These are phyloP conservation scores for Drosophila pruinosa DNA, from an alignment of 1,140 invertebrate species.

Conservation along the genomic window DNA sequence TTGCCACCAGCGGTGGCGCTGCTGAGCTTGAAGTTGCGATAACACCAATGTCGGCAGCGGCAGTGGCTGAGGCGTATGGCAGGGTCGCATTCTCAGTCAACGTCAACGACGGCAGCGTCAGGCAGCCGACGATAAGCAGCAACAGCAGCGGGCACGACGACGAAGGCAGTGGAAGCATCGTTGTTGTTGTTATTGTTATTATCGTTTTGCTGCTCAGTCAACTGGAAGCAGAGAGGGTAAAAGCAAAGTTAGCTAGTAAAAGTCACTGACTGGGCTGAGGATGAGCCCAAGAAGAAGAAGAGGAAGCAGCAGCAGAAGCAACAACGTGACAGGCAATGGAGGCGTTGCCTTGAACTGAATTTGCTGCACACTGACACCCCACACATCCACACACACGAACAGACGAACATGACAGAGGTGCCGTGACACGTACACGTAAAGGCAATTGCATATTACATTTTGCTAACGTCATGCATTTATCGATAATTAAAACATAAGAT, in stretches of 20 bases:
- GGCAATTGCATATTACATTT: slow-evolving; percentile 25
- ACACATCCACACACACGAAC: slow-evolving; percentile 2
- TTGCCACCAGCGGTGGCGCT: slow-evolving; percentile 1
- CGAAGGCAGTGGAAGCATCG: slow-evolving; percentile 16
- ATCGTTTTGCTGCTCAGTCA: slow-evolving; percentile 34
- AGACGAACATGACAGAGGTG: not conserved
- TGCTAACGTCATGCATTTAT: slow-evolving; percentile 40
- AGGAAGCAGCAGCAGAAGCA: not conserved
- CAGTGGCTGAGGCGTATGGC: slow-evolving; percentile 5
- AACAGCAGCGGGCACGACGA: slow-evolving; percentile 36
- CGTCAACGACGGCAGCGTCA: slow-evolving; percentile 36
- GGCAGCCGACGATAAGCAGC: slow-evolving; percentile 35
- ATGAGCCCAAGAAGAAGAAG: not conserved
- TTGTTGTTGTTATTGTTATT: slow-evolving; percentile 18
- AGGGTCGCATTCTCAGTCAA: slow-evolving; percentile 31
- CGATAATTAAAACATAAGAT: slow-evolving; percentile 36
- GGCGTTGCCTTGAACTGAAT: slow-evolving; percentile 74
- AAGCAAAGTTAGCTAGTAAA: slow-evolving; percentile 20
- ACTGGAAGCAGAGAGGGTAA: slow-evolving; percentile 17
- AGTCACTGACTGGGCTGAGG: not conserved
- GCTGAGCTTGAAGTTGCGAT: not conserved
- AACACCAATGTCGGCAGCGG: not conserved
- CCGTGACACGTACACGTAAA: not conserved
- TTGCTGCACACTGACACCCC: slow-evolving; percentile 29
- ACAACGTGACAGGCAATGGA: slow-evolving; percentile 23